Conservation (phyloP, 2,113 vertebrate species). For the Sardina pilchardus region DNA sequence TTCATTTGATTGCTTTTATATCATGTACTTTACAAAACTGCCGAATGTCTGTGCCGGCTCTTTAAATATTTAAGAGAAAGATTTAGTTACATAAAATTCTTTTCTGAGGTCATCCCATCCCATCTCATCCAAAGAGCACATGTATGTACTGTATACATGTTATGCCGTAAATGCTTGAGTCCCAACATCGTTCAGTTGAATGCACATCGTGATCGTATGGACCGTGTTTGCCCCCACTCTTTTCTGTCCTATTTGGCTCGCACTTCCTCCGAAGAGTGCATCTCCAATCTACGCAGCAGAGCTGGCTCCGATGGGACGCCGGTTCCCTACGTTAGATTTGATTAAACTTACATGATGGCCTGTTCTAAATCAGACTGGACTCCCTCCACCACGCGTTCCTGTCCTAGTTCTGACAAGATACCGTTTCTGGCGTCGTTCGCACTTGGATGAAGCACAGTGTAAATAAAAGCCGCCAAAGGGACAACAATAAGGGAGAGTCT, state of each 20-base stretch:
- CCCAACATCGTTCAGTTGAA: neutral
- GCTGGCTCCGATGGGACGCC: neutral
- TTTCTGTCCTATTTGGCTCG: neutral
- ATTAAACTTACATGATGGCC: neutral
- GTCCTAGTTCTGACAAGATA: slow-evolving; percentile 3
- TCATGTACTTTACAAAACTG: neutral
- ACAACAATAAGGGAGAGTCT: neutral
- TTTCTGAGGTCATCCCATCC: neutral
- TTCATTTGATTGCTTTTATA: neutral
- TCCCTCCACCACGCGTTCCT: neutral
- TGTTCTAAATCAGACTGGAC: neutral
- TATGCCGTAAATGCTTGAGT: neutral
- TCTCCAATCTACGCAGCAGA: neutral
- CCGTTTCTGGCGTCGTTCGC: neutral
- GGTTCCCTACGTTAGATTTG: neutral
- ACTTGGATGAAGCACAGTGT: neutral
- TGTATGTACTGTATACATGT: neutral
- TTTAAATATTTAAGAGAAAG: neutral
- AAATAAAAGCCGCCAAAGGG: neutral
- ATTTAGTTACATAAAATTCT: neutral
- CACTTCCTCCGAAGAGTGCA: neutral
- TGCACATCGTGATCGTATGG: neutral
- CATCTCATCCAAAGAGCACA: neutral
- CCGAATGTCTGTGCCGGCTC: neutral
- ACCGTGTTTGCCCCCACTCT: neutral